A percentile compares a stretch with the other conserved stretches of the same genome.
These are phyloP conservation scores for Sarcophilus harrisii DNA, from an alignment of 2,797 vertebrate genomes.

Conservation along the genomic window DNA sequence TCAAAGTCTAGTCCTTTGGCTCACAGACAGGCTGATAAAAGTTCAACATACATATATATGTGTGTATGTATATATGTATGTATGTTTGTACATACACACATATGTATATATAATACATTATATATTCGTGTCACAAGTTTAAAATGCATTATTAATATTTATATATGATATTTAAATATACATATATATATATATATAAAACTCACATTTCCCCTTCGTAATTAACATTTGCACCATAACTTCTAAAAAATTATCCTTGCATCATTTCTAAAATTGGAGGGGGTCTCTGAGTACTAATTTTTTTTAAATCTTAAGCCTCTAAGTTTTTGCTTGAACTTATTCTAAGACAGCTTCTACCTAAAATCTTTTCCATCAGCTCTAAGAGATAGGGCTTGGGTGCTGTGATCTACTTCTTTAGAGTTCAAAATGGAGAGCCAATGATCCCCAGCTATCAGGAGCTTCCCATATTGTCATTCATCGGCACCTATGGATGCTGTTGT, in stretches of 20 bases:
- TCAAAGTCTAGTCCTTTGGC: neutral
- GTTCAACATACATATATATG: neutral
- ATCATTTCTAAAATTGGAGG: neutral
- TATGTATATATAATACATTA: neutral
- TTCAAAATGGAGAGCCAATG: neutral
- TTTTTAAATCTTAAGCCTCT: neutral
- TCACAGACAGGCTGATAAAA: neutral
- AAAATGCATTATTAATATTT: neutral
- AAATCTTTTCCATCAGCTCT: neutral
- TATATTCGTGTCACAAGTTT: neutral
- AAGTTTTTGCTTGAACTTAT: neutral
- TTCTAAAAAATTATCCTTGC: conserved; percentile 69
- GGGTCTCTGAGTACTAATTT: conserved; percentile 46
- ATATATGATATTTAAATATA: neutral
- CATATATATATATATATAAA: neutral
- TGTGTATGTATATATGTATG: no score
- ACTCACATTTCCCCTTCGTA: neutral
- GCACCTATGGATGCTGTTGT: neutral
- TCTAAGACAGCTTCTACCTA: neutral
- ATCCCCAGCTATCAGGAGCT: neutral
- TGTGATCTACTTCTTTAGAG: conserved; percentile 23
- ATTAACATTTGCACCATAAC: conserved; percentile 30
- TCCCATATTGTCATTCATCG: neutral
- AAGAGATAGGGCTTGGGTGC: conserved; percentile 53
- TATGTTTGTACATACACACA: neutral